phyloP scores from a whole-genome alignment of 2,888 invertebrate species.

The Metacarcinus magister region DNA sequence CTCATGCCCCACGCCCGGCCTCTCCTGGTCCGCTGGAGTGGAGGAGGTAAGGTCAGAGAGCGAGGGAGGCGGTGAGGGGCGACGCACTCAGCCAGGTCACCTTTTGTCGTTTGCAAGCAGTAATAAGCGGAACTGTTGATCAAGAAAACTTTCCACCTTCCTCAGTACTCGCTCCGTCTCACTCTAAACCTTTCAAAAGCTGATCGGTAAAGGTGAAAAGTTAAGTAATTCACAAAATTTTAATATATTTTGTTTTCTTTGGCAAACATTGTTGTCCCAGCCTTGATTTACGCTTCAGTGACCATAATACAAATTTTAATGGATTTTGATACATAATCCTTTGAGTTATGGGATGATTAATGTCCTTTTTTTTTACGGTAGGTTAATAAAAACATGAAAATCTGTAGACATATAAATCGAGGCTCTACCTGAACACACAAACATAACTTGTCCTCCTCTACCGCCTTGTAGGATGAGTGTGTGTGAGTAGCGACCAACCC shows the following conservation, averaged over 20 bases:
- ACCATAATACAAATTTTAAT: not conserved
- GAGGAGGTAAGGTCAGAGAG: slow-evolving; percentile 11
- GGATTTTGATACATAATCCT: not conserved
- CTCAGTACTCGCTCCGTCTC: not conserved
- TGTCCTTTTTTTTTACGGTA: not conserved
- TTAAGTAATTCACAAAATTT: too few relatives aligned
- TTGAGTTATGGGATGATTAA: not conserved
- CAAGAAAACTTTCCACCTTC: not conserved
- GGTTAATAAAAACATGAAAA: not conserved
- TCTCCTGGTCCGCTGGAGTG: not conserved
- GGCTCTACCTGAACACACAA: not conserved
- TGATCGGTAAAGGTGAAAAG: not conserved
- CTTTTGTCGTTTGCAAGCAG: not conserved
- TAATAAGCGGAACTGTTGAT: not conserved
- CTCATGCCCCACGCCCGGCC: not conserved
- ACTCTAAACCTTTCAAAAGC: not conserved
- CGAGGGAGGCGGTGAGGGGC: not conserved
- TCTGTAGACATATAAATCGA: not conserved
- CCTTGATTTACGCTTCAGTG: not conserved
- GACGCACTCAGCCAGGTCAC: not conserved
- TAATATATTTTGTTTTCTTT: not conserved
- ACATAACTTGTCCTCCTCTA: not conserved
- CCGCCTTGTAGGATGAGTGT: not conserved
- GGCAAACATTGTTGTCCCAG: not conserved
- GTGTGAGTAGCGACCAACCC: too few relatives aligned